Base-by-base conservation (phyloP, 2,888 invertebrate genomes). In the Drosophila falleni region DNA sequence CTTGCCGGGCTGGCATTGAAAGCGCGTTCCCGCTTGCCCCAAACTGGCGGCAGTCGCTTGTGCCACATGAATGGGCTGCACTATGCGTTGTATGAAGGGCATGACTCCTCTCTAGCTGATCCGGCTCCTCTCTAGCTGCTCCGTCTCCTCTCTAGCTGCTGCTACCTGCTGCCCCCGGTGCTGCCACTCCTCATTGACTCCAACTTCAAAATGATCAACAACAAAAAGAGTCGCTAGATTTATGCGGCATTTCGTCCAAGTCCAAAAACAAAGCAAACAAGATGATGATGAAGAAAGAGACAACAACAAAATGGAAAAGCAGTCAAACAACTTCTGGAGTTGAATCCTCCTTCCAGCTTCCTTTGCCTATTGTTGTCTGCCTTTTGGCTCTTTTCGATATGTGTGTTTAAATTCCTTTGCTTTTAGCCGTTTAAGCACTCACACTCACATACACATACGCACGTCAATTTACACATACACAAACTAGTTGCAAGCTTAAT, bases 61-160 rank as follows among this genome's bases (percentile, higher is more conserved):
- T 90, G 97, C 96, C 92, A 97, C 93, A 93, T 94, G 95, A 91
- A 95, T 96, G 88, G 97, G 97, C 92, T 96, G 96, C 92, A 97
- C 95, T 90, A 95, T 95, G 89, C 97, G 95, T 92, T 96, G 95
- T 92, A 97, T 95, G 94, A 97, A 97, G 93, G 97, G 97, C 97
- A 97, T 97, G 92, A 66, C 60, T 58, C 15, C 66, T 61, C 75
- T 77, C 75, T 77, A 69, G 54, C 64, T 78, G 62, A 50, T 56
- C 55, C 56, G 46, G 42, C 31, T 51, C 42, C 46, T 23, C 19
- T 39, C n/a, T 23, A 23, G 35, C 35, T 54, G 35, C 49, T 51
- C 16, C 67, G 47, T 23, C 23, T 23, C 23, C 23, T 23, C 23
- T 23, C 23, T 29, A 29, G 6, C 29, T 29, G 5, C 29, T 6